Conservation (phyloP, 2,113 vertebrate species). For the Aythya baeri region DNA sequence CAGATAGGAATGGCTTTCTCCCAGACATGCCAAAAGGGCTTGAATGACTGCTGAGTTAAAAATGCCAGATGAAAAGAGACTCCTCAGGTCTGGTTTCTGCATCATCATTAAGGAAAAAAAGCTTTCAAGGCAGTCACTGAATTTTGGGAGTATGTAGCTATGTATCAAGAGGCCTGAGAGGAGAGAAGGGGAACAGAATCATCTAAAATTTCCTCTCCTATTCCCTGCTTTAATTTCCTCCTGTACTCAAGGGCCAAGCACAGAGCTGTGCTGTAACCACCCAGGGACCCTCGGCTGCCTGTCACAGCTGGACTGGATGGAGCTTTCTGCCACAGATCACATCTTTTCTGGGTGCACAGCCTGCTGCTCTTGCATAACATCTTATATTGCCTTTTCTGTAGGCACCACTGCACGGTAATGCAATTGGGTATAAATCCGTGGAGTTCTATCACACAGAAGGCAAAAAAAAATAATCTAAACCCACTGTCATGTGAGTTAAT, state of each 20-base stretch:
- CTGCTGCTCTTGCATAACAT: not conserved
- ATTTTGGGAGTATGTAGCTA: not conserved
- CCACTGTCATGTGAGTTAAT: not conserved
- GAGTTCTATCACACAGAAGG: not conserved
- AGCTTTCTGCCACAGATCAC: constrained; percentile 11
- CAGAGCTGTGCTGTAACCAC: not conserved
- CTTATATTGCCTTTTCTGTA: not conserved
- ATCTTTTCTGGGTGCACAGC: constrained; percentile 8
- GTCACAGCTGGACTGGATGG: not conserved
- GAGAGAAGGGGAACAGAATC: not conserved
- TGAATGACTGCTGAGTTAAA: not conserved
- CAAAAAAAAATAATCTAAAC: not conserved
- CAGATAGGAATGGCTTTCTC: not conserved
- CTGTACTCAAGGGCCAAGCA: not conserved
- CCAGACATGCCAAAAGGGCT: not conserved
- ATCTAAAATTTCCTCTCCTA: not conserved
- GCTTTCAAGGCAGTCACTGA: not conserved
- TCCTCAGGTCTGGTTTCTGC: not conserved
- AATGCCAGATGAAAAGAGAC: not conserved
- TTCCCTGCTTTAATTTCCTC: not conserved
- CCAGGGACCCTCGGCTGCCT: not conserved
- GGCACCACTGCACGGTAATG: not conserved
- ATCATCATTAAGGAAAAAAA: not conserved
- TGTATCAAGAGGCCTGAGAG: not conserved
- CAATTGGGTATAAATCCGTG: not conserved